A percentile compares a stretch with the other conserved stretches of the same genome.
Conservation (phyloP, 2,888 invertebrate species). For the Seladonia tumulorum region DNA sequence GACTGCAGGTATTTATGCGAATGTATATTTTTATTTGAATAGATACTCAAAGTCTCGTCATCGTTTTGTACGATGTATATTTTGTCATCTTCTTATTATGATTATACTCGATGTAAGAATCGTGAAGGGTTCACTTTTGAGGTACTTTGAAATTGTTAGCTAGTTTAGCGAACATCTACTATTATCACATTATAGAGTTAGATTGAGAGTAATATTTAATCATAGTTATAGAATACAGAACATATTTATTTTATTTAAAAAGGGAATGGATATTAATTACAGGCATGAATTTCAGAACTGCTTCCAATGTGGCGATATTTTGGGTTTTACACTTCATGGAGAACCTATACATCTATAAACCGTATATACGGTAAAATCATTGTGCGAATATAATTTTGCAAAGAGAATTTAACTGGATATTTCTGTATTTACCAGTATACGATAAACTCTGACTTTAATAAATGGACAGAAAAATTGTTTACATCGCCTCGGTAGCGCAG, state of each 20-base stretch:
- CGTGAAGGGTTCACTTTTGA: background rate
- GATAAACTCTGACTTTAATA: too few relatives aligned
- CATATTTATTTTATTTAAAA: background rate
- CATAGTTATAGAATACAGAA: background rate
- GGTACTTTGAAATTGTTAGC: too few relatives aligned
- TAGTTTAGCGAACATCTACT: background rate
- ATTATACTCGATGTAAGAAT: background rate
- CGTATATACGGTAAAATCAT: background rate
- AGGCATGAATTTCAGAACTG: background rate
- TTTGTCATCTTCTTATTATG: background rate
- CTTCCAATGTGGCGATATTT: conserved; percentile 46
- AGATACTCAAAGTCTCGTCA: background rate
- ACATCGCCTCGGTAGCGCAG: conserved; percentile 80
- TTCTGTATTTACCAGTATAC: background rate
- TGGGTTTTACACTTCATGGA: background rate
- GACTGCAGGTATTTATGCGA: background rate
- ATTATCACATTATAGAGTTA: background rate
- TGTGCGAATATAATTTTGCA: background rate
- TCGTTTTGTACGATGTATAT: background rate
- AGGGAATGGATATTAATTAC: background rate
- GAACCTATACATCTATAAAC: background rate
- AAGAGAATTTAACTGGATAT: background rate
- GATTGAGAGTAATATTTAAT: background rate
- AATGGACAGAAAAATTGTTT: rapidly evolving
- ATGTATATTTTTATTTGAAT: background rate